Conservation (phyloP, 1,140 invertebrate genomes). For the Hypothenemus hampei region DNA sequence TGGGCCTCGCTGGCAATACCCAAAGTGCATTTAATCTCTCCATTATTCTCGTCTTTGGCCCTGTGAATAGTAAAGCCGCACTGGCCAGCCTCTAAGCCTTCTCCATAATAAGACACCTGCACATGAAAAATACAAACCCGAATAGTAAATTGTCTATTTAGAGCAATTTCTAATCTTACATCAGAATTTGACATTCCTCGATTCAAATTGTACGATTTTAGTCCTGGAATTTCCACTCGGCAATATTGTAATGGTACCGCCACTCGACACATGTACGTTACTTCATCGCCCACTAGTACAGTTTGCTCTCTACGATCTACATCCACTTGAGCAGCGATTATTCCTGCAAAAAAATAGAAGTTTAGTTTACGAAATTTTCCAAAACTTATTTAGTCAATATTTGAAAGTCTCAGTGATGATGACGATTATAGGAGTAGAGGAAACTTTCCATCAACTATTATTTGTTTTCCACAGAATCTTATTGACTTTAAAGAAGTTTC, state of each 20-base stretch:
- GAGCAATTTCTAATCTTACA: conserved; percentile 31
- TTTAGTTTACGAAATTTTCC: background rate
- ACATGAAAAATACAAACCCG: background rate
- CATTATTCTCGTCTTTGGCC: conserved; percentile 60
- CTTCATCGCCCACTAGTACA: conserved; percentile 46
- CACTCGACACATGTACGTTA: conserved; percentile 50
- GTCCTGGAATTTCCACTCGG: conserved; percentile 43
- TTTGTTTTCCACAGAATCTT: no score
- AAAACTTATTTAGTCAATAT: no score
- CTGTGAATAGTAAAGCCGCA: conserved; percentile 62
- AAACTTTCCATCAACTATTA: no score
- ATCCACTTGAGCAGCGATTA: conserved; percentile 41
- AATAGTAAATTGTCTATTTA: background rate
- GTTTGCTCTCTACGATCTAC: conserved; percentile 47
- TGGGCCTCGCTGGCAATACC: conserved; percentile 49
- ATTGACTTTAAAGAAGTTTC: no score
- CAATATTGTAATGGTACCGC: conserved; percentile 52
- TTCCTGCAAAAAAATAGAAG: conserved; percentile 30
- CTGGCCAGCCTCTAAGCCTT: conserved; percentile 55
- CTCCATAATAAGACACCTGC: conserved; percentile 51
- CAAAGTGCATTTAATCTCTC: conserved; percentile 60
- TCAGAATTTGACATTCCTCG: conserved; percentile 28
- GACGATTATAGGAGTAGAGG: no score
- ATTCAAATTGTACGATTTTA: conserved; percentile 39
- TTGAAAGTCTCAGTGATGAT: no score